Conservation (phyloP, 2,888 invertebrate genomes). For the Noctua fimbriata region DNA sequence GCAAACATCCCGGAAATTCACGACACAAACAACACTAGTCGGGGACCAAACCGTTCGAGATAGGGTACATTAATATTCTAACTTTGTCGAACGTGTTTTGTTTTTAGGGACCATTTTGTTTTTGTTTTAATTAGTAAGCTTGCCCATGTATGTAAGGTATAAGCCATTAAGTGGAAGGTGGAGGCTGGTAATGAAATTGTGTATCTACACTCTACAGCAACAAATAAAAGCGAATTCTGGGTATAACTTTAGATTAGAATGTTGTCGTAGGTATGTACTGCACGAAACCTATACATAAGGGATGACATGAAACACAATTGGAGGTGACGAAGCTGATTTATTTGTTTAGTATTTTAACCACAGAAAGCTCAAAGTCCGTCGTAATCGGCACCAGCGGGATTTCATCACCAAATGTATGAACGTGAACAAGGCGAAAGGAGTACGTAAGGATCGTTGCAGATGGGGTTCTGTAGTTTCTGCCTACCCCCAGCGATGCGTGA, state of each 20-base stretch:
- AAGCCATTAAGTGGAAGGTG: constrained; percentile 59
- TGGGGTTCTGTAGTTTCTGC: neutral
- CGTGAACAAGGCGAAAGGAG: too few species aligned
- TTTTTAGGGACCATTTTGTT: constrained; percentile 77
- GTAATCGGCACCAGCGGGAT: too few species aligned
- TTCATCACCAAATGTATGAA: neutral
- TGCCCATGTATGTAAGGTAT: constrained; percentile 56
- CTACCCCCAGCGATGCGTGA: accelerated
- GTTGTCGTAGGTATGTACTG: constrained; percentile 5
- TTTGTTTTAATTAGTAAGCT: constrained; percentile 79
- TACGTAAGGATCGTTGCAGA: neutral
- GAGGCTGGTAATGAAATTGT: constrained; percentile 59
- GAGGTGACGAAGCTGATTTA: neutral
- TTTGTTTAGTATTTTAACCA: neutral
- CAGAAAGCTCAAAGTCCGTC: too few species aligned
- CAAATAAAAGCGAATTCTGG: constrained; percentile 46
- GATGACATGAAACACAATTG: neutral
- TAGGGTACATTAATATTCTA: constrained; percentile 86
- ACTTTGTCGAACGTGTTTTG: constrained; percentile 85
- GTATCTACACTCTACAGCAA: constrained; percentile 24
- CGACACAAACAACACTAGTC: constrained; percentile 57
- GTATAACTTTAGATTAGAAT: constrained; percentile 48
- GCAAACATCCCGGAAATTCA: constrained; percentile 35
- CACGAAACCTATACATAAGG: too few species aligned
- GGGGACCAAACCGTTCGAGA: constrained; percentile 65